Evolutionary conservation across 2,113 vertebrate genomes (phyloP).

Genomic region (Crotalus tigris): DNA sequence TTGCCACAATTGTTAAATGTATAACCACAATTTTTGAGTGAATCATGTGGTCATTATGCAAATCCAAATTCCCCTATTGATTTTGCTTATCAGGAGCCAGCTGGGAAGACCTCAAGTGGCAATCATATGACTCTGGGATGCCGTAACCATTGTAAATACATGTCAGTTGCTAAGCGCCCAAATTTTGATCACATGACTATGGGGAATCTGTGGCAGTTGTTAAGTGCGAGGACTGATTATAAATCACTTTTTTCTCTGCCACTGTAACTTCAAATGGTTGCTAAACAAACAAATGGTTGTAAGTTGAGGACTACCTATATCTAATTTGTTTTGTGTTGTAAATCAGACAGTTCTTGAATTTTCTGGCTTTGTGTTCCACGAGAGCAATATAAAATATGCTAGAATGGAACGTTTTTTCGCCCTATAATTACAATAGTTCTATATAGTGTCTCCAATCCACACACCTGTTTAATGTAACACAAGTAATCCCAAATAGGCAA

Average conservation of each 20-base stretch:
- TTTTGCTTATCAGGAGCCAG: not conserved
- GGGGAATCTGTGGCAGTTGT: not conserved
- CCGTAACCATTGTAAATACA: not conserved
- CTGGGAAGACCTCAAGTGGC: not conserved
- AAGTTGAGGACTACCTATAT: not conserved
- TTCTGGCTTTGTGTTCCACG: not conserved
- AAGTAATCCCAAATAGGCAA: not conserved
- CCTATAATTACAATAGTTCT: not conserved
- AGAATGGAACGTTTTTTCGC: not conserved
- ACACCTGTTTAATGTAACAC: not conserved
- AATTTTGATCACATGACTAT: not conserved
- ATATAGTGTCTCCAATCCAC: too few species aligned
- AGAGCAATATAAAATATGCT: not conserved
- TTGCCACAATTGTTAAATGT: not conserved
- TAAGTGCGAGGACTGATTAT: not conserved
- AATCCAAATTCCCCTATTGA: not conserved
- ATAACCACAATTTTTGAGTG: not conserved
- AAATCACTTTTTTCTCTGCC: not conserved
- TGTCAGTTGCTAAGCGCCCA: not conserved
- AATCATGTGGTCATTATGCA: not conserved
- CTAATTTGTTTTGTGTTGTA: not conserved
- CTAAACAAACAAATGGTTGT: not conserved
- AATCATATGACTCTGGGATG: not conserved
- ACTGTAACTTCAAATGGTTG: not conserved
- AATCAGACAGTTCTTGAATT: not conserved